phyloP scores from a whole-genome alignment of 2,113 vertebrate species.

The Limnothrissa miodon region DNA sequence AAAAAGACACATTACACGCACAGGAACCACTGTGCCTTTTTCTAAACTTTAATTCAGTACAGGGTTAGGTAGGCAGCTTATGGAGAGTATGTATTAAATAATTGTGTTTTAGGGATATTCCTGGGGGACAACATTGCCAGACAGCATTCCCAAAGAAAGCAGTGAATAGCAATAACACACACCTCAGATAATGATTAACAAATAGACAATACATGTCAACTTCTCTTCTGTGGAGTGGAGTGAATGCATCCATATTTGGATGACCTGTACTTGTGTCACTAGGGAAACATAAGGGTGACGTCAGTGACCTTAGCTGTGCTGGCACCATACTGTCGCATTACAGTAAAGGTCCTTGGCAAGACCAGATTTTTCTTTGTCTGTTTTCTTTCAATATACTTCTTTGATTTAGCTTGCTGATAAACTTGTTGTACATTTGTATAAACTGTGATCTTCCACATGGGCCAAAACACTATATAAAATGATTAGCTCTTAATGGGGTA shows the following conservation, averaged over 20 bases:
- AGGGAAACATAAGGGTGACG: neutral
- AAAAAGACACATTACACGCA: constrained; percentile 17
- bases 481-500: too few relatives aligned
- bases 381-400: neutral
- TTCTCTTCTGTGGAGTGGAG: neutral
- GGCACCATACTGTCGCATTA: neutral
- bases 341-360: neutral
- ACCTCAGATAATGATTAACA: neutral
- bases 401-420: neutral
- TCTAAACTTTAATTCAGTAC: neutral
- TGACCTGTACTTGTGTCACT: neutral
- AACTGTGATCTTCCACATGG: neutral
- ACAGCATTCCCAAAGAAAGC: neutral
- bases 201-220: neutral
- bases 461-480: neutral
- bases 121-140: neutral
- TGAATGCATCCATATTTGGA: neutral
- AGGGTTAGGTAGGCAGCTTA: constrained; percentile 14
- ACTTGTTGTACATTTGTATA: too few relatives aligned
- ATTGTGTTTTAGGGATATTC: neutral
- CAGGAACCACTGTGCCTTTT: neutral
- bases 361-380: neutral
- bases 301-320: neutral
- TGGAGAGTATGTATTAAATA: neutral
- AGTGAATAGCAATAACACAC: neutral